These are phyloP conservation scores for Cranoglanis bouderius DNA, from an alignment of 2,113 vertebrate species.

Conservation along the genomic window DNA sequence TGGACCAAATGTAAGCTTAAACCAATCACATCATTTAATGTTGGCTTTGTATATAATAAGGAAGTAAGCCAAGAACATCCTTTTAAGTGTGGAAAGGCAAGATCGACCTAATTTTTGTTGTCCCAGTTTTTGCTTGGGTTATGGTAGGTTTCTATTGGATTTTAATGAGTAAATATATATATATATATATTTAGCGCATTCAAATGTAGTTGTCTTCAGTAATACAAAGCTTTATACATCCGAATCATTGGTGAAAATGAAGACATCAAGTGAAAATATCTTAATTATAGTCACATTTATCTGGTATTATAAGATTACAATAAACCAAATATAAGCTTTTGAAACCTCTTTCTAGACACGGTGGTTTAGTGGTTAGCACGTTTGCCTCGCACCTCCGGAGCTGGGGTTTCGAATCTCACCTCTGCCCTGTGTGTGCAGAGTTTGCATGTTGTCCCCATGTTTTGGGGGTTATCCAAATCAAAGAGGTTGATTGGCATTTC, in stretches of 20 bases:
- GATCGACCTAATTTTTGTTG: slow-evolving; percentile 65
- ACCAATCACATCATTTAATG: slow-evolving; percentile 50
- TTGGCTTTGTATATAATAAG: slow-evolving; percentile 44
- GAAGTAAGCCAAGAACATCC: slow-evolving; percentile 55
- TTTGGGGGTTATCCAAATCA: no score
- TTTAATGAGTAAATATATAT: background rate
- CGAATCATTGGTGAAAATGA: background rate
- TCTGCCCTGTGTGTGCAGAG: no score
- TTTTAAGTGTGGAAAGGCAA: slow-evolving; percentile 57
- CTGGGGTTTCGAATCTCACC: no score
- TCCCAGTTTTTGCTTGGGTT: slow-evolving; percentile 7
- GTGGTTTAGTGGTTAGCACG: no score
- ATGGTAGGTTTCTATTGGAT: background rate
- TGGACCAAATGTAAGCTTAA: slow-evolving; percentile 42
- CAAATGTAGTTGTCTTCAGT: background rate
- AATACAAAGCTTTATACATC: background rate
- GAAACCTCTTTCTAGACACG: background rate
- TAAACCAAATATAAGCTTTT: background rate
- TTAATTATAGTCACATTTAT: background rate
- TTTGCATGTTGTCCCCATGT: no score
- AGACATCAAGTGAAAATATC: background rate
- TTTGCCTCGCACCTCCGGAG: no score
- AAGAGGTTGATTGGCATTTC: no score
- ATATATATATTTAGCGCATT: background rate
- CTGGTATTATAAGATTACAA: background rate